A percentile compares a stretch with the other conserved stretches of the same genome.
Conservation (phyloP, 1,140 invertebrate species). For the Leucophenga varia region DNA sequence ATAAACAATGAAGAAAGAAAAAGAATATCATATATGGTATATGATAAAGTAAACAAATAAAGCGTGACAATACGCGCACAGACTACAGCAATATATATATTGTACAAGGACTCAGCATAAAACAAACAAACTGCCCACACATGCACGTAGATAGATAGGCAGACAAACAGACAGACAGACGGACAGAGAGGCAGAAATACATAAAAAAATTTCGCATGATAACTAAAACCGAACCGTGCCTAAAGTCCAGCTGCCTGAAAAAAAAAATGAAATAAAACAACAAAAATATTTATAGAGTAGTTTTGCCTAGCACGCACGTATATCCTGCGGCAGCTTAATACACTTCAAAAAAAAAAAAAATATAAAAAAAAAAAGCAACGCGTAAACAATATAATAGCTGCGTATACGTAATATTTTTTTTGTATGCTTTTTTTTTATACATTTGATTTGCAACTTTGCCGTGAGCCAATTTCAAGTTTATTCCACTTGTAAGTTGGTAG, state of each 20-base stretch:
- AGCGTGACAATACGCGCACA: conserved; percentile 49
- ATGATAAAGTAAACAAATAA: conserved; percentile 28
- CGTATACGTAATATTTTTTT: too few species aligned
- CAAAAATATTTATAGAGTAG: conserved; percentile 17
- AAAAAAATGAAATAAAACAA: conserved; percentile 14
- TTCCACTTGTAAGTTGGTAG: not conserved
- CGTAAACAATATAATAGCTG: too few species aligned
- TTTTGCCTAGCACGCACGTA: too few species aligned
- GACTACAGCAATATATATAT: too few species aligned
- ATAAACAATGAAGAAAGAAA: conserved; percentile 17
- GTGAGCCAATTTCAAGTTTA: conserved; percentile 4
- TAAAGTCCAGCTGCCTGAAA: conserved; percentile 19
- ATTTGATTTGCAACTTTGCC: too few species aligned
- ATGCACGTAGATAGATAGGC: conserved; percentile 37
- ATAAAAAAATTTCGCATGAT: conserved; percentile 19
- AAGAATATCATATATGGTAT: not conserved
- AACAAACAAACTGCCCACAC: too few species aligned
- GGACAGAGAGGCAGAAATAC: conserved; percentile 31
- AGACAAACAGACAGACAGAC: conserved; percentile 33
- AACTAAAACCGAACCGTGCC: conserved; percentile 17
- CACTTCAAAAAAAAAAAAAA: conserved; percentile 16
- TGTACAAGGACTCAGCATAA: too few species aligned
- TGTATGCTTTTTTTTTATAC: too few species aligned
- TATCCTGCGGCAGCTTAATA: conserved; percentile 13
- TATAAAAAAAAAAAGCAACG: conserved; percentile 1